These are phyloP conservation scores for Amphiduros pacificus DNA, from an alignment of 2,888 invertebrate genomes.

Conservation along the genomic window DNA sequence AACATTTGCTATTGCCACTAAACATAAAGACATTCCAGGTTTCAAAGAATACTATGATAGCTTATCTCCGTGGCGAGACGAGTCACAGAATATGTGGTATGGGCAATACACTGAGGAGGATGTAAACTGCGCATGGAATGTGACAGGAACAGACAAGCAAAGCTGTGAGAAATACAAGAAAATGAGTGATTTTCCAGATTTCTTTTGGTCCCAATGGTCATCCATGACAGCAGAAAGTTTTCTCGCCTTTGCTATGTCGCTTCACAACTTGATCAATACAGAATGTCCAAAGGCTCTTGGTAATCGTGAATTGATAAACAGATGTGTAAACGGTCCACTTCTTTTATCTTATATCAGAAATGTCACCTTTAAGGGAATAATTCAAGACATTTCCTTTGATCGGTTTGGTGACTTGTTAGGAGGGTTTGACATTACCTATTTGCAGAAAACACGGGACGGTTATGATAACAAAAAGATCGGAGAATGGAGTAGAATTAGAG, in stretches of 20 bases:
- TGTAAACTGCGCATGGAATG: neutral
- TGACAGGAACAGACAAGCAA: neutral
- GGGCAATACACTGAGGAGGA: slow-evolving; percentile 20
- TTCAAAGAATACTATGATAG: slow-evolving; percentile 4
- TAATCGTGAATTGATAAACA: neutral
- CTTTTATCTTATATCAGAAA: neutral
- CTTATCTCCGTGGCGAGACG: neutral
- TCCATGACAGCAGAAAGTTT: too few species aligned
- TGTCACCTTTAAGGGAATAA: neutral
- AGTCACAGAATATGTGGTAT: slow-evolving; percentile 31
- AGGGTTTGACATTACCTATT: neutral
- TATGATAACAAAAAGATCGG: neutral
- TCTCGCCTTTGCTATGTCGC: too few species aligned
- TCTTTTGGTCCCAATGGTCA: too few species aligned
- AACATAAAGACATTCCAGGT: neutral
- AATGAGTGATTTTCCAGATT: too few species aligned
- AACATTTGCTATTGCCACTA: neutral
- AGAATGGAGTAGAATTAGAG: neutral
- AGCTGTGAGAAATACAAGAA: too few species aligned
- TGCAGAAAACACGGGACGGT: neutral
- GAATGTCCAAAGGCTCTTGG: slow-evolving; percentile 1
- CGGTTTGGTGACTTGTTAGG: neutral
- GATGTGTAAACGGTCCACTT: slow-evolving; percentile 1
- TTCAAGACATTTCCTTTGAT: neutral
- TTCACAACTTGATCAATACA: too few species aligned